Evolutionary conservation across 1,140 invertebrate species (phyloP).

Genomic region (Drosophila obscura): DNA sequence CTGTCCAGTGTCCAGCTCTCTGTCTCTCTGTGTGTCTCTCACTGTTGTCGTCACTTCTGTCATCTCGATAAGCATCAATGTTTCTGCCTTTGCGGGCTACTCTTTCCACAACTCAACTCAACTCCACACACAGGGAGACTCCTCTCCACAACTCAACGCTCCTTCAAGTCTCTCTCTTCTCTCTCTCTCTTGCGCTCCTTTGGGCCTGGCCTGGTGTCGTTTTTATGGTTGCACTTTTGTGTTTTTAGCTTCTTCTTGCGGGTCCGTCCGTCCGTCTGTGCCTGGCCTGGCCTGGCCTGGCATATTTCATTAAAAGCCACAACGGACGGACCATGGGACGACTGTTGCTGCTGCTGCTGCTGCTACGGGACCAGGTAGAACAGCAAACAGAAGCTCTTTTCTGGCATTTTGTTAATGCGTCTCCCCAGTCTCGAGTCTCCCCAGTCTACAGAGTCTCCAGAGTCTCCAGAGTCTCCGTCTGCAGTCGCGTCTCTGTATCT

Average conservation of each 20-base stretch:
- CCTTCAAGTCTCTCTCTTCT: not conserved
- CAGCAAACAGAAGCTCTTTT: conserved; percentile 82
- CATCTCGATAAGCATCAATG: conserved; percentile 83
- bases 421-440: conserved; percentile 44
- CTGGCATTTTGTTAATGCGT: conserved; percentile 83
- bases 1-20: conserved; percentile 1
- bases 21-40: conserved; percentile 15
- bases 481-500: conserved; percentile 26
- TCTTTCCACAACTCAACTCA: conserved; percentile 36
- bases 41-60: conserved; percentile 70
- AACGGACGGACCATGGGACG: conserved; percentile 4
- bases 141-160: not conserved
- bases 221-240: conserved; percentile 83
- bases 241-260: conserved; percentile 58
- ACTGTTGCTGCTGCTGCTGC: no score
- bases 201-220: conserved; percentile 66
- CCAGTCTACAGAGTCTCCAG: conserved; percentile 20
- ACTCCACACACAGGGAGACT: not conserved
- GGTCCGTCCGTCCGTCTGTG: conserved; percentile 18
- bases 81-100: conserved; percentile 63
- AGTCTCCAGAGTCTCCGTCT: conserved; percentile 2
- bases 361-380: conserved; percentile 43
- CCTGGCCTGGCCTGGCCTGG: conserved; percentile 35
- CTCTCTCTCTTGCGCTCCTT: conserved; percentile 10
- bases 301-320: conserved; percentile 80